These are phyloP conservation scores for Amphipoea oculea DNA, from an alignment of 2,888 invertebrate genomes.

Conservation along the genomic window DNA sequence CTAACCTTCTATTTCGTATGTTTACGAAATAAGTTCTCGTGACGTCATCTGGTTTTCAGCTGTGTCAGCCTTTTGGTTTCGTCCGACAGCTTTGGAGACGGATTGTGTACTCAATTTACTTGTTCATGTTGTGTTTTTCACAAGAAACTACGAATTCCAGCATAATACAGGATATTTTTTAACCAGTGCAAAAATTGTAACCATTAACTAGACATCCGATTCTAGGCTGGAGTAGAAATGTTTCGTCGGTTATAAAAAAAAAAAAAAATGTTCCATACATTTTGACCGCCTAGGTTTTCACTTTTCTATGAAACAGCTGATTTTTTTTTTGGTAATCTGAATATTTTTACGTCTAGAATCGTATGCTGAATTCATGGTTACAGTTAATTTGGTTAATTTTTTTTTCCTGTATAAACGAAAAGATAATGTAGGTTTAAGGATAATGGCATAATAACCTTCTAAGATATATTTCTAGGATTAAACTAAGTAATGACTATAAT, in stretches of 20 bases:
- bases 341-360: no score
- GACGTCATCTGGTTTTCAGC: conserved; percentile 56
- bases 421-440: not conserved
- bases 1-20: conserved; percentile 62
- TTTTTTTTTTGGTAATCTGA: no score
- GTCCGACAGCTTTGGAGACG: conserved; percentile 14
- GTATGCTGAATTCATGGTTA: no score
- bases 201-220: no score
- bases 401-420: not conserved
- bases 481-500: not conserved
- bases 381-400: not conserved
- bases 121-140: not conserved
- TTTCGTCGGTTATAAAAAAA: no score
- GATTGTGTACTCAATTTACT: conserved; percentile 17
- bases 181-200: no score
- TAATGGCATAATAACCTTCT: not conserved
- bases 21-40: conserved; percentile 61
- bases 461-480: not conserved
- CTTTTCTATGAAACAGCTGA: no score
- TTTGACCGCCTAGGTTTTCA: not conserved
- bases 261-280: no score
- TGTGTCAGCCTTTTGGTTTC: conserved; percentile 44
- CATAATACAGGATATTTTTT: not conserved
- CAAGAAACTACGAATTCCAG: not conserved
- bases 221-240: no score